Evolutionary conservation across 23 tunicate genomes (phyloP).

Genomic region (Halocynthia aurantium): DNA sequence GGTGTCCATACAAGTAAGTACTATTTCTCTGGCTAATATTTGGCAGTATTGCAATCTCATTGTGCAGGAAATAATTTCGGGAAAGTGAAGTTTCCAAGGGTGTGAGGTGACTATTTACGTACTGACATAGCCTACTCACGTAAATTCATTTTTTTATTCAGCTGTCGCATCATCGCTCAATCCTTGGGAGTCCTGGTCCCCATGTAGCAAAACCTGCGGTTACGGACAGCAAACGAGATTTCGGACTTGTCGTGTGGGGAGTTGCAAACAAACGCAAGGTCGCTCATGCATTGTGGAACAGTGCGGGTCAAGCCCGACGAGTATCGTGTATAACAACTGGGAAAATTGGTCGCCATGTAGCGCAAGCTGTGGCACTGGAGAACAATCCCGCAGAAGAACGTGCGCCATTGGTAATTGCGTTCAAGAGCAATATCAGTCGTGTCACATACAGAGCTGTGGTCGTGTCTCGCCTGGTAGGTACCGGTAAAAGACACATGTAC

Average conservation of each 20-base stretch:
- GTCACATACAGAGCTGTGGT: neutral
- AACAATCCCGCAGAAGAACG: neutral
- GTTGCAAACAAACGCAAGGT: neutral
- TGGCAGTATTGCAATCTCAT: too few relatives aligned
- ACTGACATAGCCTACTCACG: too few relatives aligned
- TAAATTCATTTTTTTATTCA: too few relatives aligned
- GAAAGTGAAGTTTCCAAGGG: too few relatives aligned
- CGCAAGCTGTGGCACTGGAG: neutral
- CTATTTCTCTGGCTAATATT: too few relatives aligned
- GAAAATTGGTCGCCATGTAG: slow-evolving; percentile 5
- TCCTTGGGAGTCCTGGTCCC: neutral
- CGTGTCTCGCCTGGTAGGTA: too few relatives aligned
- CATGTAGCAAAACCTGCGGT: slow-evolving; percentile 3
- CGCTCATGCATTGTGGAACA: neutral
- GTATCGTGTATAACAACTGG: neutral
- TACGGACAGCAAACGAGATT: neutral
- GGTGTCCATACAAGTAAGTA: too few relatives aligned
- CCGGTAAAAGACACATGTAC: too few relatives aligned
- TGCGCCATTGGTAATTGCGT: neutral
- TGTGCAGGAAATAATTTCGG: too few relatives aligned
- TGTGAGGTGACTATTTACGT: too few relatives aligned
- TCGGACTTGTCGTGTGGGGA: neutral
- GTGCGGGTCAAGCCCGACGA: neutral
- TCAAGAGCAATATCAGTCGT: neutral
- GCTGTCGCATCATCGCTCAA: too few relatives aligned